A percentile compares a stretch with the other conserved stretches of the same genome.
These are phyloP conservation scores for Phengaris alcon DNA, from an alignment of 2,888 invertebrate genomes.

Conservation along the genomic window DNA sequence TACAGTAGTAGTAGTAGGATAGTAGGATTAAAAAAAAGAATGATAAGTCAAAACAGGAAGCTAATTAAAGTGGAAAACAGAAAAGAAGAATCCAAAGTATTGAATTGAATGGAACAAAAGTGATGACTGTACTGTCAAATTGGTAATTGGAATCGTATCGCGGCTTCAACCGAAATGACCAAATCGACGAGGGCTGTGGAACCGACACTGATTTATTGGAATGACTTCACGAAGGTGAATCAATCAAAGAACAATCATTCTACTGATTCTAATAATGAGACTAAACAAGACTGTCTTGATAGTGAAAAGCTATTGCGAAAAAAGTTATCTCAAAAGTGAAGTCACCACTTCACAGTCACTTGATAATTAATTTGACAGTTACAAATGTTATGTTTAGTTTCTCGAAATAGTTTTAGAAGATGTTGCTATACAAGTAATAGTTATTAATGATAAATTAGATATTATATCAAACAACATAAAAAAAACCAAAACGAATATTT, in stretches of 20 bases:
- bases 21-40: neutral
- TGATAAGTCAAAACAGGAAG: no score
- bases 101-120: neutral
- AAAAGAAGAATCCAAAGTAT: neutral
- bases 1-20: no score
- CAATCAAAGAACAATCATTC: neutral
- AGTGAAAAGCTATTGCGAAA: neutral
- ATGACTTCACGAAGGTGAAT: neutral
- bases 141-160: neutral
- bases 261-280: neutral
- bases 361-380: neutral
- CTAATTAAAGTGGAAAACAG: neutral
- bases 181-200: neutral
- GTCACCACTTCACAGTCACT: neutral
- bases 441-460: neutral
- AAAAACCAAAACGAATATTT: neutral
- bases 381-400: neutral
- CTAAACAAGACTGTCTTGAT: neutral
- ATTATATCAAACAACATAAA: no score
- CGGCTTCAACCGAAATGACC: neutral
- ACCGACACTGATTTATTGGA: conserved; percentile 9
- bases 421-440: neutral
- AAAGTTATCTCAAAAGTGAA: conserved; percentile 1
- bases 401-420: neutral
- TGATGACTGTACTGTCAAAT: neutral